Base-by-base conservation (phyloP, 2,113 vertebrate species). In the Puntigrus tetrazona region DNA sequence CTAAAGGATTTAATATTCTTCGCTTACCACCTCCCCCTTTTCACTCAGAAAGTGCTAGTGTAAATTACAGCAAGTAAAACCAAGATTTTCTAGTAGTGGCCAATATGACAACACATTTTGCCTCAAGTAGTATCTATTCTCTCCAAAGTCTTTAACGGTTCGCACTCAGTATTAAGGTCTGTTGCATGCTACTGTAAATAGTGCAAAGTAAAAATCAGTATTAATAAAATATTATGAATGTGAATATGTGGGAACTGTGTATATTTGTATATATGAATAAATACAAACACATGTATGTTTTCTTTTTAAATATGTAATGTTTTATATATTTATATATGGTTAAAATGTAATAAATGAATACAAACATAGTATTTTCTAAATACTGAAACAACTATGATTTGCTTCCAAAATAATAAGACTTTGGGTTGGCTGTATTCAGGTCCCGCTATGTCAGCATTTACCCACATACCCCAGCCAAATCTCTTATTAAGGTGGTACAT, bases 371-470 rank as follows among this genome's bases (percentile, higher is more conserved):
- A n/a, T n/a, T n/a, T n/a, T n/a, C n/a, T n/a, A n/a, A n/a, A n/a
- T n/a, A n/a, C n/a, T n/a, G n/a, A n/a, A n/a, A n/a, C n/a, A n/a
- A n/a, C n/a, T n/a, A n/a, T n/a, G n/a, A 72, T 14, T 4, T 5
- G 11, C n/a, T 45, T 45, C 45, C 38, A 1, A 20, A 83, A 83
- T 59, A n/a, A 43, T 6, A 18, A 14, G 1, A 59, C 55, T 73
- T 72, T 34, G 6, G 73, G 36, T n/a, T n/a, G 72, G 47, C 52
- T 38, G 14, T 29, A 36, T 36, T 55, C 52, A 34, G 22, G 50
- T n/a, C 59, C 67, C 61, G 74, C 85, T 36, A 14, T 38, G 80
- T 86, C 81, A 65, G 81, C 84, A 7, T 77, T 82, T 78, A 65
- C 50, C 55, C 0, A n/a, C 11, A 14, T 22, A 2, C 36, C 16